phyloP scores from a whole-genome alignment of 2,113 vertebrate species.

The Nesogale talazaci region DNA sequence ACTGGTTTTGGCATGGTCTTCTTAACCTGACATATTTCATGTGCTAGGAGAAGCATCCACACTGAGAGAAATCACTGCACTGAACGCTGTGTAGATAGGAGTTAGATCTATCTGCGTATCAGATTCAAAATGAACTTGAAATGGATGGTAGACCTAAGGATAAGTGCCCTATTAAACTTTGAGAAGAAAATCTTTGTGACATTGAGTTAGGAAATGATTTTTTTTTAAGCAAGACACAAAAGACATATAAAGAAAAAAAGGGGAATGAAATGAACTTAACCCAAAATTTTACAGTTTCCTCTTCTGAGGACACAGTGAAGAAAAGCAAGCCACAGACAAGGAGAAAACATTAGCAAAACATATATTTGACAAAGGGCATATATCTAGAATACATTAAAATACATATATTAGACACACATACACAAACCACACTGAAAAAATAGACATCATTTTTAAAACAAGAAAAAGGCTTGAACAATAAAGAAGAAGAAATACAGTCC shows the following conservation, averaged over 20 bases:
- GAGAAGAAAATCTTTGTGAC: constrained; percentile 39
- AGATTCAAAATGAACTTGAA: constrained; percentile 25
- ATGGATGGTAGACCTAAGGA: not conserved
- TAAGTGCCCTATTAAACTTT: not conserved
- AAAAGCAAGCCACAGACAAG: not conserved
- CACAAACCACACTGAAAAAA: not conserved
- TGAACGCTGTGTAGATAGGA: not conserved
- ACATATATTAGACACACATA: not conserved
- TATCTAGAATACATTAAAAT: not conserved
- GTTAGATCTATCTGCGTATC: not conserved
- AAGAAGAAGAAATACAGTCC: constrained; percentile 15
- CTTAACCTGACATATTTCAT: constrained; percentile 6
- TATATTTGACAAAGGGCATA: constrained; percentile 17
- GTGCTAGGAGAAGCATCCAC: not conserved
- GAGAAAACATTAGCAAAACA: constrained; percentile 41
- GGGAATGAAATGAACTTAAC: not conserved
- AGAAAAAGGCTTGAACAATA: constrained; percentile 24
- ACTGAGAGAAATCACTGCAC: not conserved
- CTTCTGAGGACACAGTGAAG: constrained; percentile 16
- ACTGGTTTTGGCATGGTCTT: constrained; percentile 26
- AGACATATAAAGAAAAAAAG: not conserved
- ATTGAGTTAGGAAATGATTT: constrained; percentile 25
- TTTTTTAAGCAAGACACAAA: constrained; percentile 38
- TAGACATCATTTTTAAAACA: constrained; percentile 6
- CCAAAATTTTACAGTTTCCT: constrained; percentile 17